Percentiles rank a stretch among this genome's conserved stretches.
phyloP scores from a whole-genome alignment of 2,113 vertebrate species.

The Vireo altiloquus region DNA sequence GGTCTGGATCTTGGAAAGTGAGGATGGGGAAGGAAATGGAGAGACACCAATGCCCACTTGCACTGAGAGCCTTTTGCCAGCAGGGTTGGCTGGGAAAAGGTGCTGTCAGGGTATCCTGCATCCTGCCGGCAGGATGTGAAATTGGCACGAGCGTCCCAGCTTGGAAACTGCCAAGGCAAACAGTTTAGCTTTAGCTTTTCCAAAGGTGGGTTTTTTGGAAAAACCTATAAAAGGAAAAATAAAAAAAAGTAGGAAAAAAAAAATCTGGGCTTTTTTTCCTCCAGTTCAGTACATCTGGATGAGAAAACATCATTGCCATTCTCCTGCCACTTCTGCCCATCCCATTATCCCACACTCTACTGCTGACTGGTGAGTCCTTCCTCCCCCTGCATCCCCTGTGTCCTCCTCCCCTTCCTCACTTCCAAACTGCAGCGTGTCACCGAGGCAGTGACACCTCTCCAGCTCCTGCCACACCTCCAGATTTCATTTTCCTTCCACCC shows the following conservation, averaged over 20 bases:
- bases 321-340: neutral
- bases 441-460: neutral
- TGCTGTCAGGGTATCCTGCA: neutral
- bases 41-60: neutral
- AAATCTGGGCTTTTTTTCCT: rapidly evolving
- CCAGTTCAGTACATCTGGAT: neutral
- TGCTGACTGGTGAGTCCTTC: neutral
- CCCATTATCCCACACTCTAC: neutral
- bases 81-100: neutral
- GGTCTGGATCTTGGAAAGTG: neutral
- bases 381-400: too few relatives aligned
- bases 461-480: neutral
- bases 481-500: neutral
- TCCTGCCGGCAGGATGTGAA: neutral
- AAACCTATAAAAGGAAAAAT: neutral
- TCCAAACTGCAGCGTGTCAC: neutral
- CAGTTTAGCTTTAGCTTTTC: neutral
- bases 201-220: neutral
- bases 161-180: neutral
- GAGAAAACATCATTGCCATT: neutral
- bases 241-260: rapidly evolving
- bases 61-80: neutral
- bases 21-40: neutral
- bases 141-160: neutral
- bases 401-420: neutral